Evolutionary conservation across 2,888 invertebrate species (phyloP).

Genomic region (Ptilodon capucinus): DNA sequence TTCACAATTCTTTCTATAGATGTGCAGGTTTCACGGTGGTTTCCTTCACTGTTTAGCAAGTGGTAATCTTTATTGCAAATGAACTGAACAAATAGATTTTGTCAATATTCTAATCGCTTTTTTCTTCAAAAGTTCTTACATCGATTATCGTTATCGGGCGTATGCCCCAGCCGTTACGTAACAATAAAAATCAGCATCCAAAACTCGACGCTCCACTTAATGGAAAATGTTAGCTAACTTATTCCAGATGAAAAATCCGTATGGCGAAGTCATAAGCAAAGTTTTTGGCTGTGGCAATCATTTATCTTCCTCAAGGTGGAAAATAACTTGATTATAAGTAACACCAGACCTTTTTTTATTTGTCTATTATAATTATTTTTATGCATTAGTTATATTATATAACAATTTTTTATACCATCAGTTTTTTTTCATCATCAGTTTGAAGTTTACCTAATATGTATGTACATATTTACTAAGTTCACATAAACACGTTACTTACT

Average conservation of each 20-base stretch:
- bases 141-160: not conserved
- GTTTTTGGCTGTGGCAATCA: constrained; percentile 21
- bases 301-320: constrained; percentile 30
- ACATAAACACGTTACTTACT: constrained; percentile 11
- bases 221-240: constrained; percentile 10
- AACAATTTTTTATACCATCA: no score
- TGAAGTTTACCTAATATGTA: not conserved
- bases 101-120: not conserved
- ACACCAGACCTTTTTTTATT: not conserved
- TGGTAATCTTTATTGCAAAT: not conserved
- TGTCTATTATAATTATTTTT: no score
- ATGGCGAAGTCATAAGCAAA: constrained; percentile 8
- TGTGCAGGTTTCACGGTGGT: no score
- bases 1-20: no score
- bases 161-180: not conserved
- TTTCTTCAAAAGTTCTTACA: not conserved
- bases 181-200: not conserved
- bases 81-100: not conserved
- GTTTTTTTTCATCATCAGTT: no score
- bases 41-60: no score
- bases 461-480: constrained; percentile 7
- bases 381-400: no score
- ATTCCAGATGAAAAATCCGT: constrained; percentile 25
- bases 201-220: not conserved
- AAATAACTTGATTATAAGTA: constrained; percentile 21